These are phyloP conservation scores for Sicus ferrugineus DNA, from an alignment of 2,888 invertebrate genomes.

Conservation along the genomic window DNA sequence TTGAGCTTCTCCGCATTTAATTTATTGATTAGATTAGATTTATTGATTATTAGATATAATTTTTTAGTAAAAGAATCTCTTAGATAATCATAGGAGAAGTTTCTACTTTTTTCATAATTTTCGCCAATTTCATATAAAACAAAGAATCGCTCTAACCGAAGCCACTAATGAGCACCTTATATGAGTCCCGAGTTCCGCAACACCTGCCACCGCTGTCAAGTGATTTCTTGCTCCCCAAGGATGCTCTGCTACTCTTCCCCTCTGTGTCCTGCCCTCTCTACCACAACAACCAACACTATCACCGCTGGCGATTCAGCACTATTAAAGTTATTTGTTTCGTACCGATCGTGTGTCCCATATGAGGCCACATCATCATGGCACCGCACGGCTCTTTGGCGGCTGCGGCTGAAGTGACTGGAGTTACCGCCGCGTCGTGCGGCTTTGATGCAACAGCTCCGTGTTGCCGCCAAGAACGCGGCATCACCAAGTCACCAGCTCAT, in stretches of 20 bases:
- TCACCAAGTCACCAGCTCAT: background rate
- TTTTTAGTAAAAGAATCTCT: too few species aligned
- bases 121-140: too few species aligned
- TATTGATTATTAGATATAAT: too few species aligned
- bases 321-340: slow-evolving; percentile 1
- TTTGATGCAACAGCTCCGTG: background rate
- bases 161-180: slow-evolving; percentile 29
- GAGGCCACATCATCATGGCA: background rate
- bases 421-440: background rate
- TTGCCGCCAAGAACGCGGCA: background rate
- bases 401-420: background rate
- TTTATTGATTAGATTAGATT: too few species aligned
- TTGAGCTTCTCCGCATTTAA: too few species aligned
- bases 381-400: background rate
- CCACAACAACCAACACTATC: background rate
- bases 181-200: background rate
- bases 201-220: background rate
- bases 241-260: background rate
- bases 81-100: too few species aligned
- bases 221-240: slow-evolving; percentile 22
- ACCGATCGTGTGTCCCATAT: background rate
- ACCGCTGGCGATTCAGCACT: background rate
- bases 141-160: background rate
- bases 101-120: too few species aligned
- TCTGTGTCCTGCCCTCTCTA: too few species aligned